These are phyloP conservation scores for Chelidonichthys spinosus DNA, from an alignment of 2,797 vertebrate genomes.

Conservation along the genomic window DNA sequence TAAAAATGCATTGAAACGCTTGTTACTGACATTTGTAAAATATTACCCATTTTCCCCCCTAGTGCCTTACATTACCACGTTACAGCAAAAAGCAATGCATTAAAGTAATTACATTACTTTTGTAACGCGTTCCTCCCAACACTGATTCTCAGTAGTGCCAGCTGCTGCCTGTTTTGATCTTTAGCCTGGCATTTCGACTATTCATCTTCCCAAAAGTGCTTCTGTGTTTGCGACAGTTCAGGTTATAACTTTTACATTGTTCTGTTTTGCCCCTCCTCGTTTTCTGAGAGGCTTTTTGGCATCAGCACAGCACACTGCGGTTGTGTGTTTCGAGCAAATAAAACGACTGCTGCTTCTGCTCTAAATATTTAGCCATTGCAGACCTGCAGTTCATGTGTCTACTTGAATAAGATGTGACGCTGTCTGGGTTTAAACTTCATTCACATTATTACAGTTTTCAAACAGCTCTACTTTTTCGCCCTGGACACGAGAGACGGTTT, in stretches of 20 bases:
- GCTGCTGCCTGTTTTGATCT: constrained; percentile 34
- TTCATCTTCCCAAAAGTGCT: constrained; percentile 29
- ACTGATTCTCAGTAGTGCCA: constrained; percentile 22
- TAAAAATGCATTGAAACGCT: too few relatives aligned
- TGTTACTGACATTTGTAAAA: too few relatives aligned
- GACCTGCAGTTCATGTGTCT: constrained; percentile 57
- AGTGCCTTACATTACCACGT: too few relatives aligned
- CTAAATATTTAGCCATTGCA: constrained; percentile 73
- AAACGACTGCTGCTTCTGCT: constrained; percentile 66
- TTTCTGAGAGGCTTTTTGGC: constrained; percentile 60
- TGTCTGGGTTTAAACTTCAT: constrained; percentile 62
- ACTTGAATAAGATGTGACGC: constrained; percentile 69
- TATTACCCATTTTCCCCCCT: neutral
- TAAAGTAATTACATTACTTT: too few relatives aligned
- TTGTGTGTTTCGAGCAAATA: constrained; percentile 64
- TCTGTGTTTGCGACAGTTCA: constrained; percentile 36
- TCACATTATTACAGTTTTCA: constrained; percentile 63
- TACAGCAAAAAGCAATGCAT: too few relatives aligned
- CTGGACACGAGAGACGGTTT: constrained; percentile 49
- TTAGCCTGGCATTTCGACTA: constrained; percentile 13
- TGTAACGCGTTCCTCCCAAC: too few relatives aligned
- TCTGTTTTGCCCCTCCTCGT: constrained; percentile 43
- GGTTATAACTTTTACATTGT: constrained; percentile 48
- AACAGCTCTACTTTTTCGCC: constrained; percentile 55
- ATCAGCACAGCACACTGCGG: constrained; percentile 48